Conservation (phyloP, 2,888 invertebrate genomes). For the Nebria salina region DNA sequence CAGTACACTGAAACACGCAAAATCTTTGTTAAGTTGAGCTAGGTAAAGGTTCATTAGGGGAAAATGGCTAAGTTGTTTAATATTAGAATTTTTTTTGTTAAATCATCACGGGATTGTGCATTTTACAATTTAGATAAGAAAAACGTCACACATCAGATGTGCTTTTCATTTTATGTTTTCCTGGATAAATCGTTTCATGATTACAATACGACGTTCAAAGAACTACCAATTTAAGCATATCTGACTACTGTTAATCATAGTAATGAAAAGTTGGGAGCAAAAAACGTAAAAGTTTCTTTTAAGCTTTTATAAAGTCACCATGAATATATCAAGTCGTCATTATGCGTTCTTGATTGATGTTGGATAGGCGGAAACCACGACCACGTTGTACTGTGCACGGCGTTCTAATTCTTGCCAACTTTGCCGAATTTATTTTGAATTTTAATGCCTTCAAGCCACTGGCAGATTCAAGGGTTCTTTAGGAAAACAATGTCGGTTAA, state of each 20-base stretch:
- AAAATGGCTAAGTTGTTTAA: too few species aligned
- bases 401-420: constrained; percentile 22
- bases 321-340: constrained; percentile 16
- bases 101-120: too few species aligned
- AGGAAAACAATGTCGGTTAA: constrained; percentile 10
- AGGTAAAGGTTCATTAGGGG: too few species aligned
- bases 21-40: background rate
- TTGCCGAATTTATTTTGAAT: constrained; percentile 27
- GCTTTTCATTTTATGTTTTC: too few species aligned
- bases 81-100: too few species aligned
- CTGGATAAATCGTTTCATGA: too few species aligned
- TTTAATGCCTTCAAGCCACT: constrained; percentile 4
- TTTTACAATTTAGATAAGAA: too few species aligned
- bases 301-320: background rate
- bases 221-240: too few species aligned
- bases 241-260: too few species aligned
- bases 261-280: background rate
- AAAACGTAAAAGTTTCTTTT: background rate
- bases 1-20: background rate
- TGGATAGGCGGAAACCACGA: background rate
- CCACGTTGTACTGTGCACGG: background rate
- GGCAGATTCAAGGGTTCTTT: constrained; percentile 2
- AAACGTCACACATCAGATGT: too few species aligned
- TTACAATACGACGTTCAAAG: too few species aligned
- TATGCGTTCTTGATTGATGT: constrained; percentile 27